Conservation (phyloP, 2,113 vertebrate genomes). For the Sclerurus mexicanus region DNA sequence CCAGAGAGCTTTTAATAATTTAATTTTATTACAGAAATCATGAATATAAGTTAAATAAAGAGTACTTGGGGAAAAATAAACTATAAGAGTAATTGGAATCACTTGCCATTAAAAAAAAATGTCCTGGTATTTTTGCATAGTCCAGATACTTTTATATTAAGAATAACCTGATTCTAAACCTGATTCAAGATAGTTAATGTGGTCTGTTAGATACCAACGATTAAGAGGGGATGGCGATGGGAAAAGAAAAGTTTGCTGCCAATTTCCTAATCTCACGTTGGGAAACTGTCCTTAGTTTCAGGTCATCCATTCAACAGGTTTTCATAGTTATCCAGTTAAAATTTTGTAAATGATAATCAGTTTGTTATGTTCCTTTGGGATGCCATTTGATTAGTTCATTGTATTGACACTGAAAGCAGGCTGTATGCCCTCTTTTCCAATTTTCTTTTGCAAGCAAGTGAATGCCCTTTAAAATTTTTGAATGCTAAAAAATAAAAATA, state of each 20-base stretch:
- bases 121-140: constrained; percentile 8
- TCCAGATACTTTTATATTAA: constrained; percentile 14
- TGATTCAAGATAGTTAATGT: neutral
- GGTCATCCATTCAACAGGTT: neutral
- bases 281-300: neutral
- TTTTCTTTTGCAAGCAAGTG: neutral
- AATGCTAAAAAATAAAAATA: neutral
- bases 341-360: neutral
- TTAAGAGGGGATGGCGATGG: neutral
- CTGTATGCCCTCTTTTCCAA: neutral
- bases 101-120: constrained; percentile 11
- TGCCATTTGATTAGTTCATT: neutral
- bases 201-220: neutral
- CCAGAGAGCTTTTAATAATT: constrained; percentile 22
- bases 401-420: neutral
- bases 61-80: constrained; percentile 16
- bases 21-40: constrained; percentile 42
- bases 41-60: constrained; percentile 24
- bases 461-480: neutral
- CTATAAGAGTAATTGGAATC: constrained; percentile 4
- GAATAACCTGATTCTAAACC: neutral
- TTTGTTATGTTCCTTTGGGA: neutral
- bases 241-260: neutral
- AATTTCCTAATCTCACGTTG: neutral
- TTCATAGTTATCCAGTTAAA: neutral